Conservation (phyloP, 2,113 vertebrate species). For the Trogon melanurus region DNA sequence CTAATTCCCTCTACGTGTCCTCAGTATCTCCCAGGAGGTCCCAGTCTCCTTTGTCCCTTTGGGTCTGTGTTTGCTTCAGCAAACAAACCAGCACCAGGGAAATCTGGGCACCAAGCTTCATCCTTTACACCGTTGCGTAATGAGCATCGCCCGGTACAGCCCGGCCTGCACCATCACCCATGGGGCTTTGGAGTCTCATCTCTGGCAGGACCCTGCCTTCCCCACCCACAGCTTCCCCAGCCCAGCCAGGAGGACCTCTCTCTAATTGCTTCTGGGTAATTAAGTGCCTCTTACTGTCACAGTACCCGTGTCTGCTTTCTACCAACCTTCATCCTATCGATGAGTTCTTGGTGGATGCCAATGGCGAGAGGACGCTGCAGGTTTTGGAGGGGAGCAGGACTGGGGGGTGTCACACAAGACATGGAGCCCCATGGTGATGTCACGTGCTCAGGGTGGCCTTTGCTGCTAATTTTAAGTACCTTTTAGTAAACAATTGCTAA, state of each 20-base stretch:
- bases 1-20: neutral
- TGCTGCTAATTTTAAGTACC: neutral
- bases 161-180: neutral
- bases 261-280: neutral
- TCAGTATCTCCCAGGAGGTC: neutral
- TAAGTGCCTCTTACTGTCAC: neutral
- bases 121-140: neutral
- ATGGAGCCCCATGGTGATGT: neutral
- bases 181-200: fast-evolving
- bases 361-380: neutral
- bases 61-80: neutral
- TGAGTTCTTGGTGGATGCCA: neutral
- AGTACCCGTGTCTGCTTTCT: neutral
- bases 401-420: neutral
- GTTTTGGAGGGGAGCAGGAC: neutral
- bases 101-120: neutral
- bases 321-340: neutral
- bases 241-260: neutral
- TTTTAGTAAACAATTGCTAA: slow-evolving; percentile 6
- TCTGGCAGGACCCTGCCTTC: neutral
- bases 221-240: neutral
- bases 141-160: neutral
- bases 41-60: neutral
- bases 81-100: neutral
- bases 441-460: neutral